phyloP scores from a whole-genome alignment of 2,113 vertebrate species.

The Pteronura brasiliensis region DNA sequence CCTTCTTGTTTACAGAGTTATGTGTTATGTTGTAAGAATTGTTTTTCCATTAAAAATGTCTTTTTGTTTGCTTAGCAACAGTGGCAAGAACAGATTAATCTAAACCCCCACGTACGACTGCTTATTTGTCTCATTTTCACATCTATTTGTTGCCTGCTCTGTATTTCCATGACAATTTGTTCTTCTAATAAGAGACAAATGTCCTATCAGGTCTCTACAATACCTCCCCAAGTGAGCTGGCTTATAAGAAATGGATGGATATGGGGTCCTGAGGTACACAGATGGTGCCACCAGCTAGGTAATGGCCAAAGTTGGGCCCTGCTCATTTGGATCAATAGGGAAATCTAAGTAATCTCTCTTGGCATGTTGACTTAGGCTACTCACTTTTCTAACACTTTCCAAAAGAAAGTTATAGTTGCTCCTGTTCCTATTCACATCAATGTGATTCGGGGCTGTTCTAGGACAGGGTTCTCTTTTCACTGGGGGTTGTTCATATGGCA shows the following conservation, averaged over 20 bases:
- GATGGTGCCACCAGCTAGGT: not conserved
- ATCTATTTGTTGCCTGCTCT: not conserved
- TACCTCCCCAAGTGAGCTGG: not conserved
- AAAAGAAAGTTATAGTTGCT: not conserved
- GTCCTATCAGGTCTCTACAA: not conserved
- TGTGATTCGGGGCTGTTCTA: not conserved
- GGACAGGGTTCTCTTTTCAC: not conserved
- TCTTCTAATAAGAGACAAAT: not conserved
- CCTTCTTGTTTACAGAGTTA: slow-evolving; percentile 15
- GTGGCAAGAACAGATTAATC: not conserved
- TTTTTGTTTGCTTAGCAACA: slow-evolving; percentile 47
- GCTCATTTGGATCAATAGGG: not conserved
- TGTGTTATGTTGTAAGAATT: not conserved
- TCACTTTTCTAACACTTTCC: not conserved
- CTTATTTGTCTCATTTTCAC: not conserved
- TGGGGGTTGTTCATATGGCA: no score
- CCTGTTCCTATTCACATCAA: not conserved
- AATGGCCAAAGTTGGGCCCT: not conserved
- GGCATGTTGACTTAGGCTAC: not conserved
- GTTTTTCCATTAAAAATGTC: slow-evolving; percentile 21
- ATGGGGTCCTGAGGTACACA: not conserved
- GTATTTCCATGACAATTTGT: not conserved
- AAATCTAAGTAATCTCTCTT: not conserved
- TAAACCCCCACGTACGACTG: not conserved
- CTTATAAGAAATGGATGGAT: not conserved